Evolutionary conservation across 2,888 invertebrate genomes (phyloP).

Genomic region (Pheosia gnoma): DNA sequence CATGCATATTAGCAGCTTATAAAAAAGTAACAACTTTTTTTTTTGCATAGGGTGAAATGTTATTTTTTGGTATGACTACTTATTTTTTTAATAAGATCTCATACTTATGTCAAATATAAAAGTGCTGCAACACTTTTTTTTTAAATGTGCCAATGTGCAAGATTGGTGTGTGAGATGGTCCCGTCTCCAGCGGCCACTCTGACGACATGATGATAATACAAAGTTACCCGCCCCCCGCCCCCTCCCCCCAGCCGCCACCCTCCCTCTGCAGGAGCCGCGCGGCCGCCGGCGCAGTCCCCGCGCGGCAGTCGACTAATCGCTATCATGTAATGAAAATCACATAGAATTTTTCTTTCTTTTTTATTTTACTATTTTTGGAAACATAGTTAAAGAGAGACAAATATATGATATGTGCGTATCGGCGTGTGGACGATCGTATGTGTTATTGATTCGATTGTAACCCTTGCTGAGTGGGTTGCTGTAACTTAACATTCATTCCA

Average conservation of each 20-base stretch:
- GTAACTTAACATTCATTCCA: slow-evolving; percentile 18
- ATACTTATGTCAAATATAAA: no score
- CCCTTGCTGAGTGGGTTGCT: slow-evolving; percentile 56
- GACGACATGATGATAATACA: slow-evolving; percentile 51
- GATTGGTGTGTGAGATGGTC: slow-evolving; percentile 23
- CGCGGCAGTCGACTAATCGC: slow-evolving; percentile 65
- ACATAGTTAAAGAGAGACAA: slow-evolving; percentile 72
- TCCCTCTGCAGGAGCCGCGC: slow-evolving; percentile 65
- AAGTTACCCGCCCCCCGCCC: slow-evolving; percentile 53
- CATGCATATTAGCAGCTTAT: slow-evolving; percentile 16
- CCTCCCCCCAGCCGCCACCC: slow-evolving; percentile 57
- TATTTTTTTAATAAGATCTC: no score
- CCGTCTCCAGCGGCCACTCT: slow-evolving; percentile 27
- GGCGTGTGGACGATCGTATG: slow-evolving; percentile 79
- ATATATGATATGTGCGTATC: slow-evolving; percentile 83
- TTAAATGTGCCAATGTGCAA: slow-evolving; percentile 4
- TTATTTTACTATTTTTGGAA: slow-evolving; percentile 73
- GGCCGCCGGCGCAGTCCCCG: slow-evolving; percentile 54
- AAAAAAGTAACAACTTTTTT: not conserved
- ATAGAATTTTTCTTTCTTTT: slow-evolving; percentile 75
- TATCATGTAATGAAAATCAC: slow-evolving; percentile 77
- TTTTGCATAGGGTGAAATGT: not conserved
- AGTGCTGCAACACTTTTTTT: not conserved
- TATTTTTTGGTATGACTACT: no score
- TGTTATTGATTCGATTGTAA: slow-evolving; percentile 74